A percentile compares a stretch with the other conserved stretches of the same genome.
Evolutionary conservation across 2,113 vertebrate species (phyloP).

Genomic region (Tapirus terrestris): DNA sequence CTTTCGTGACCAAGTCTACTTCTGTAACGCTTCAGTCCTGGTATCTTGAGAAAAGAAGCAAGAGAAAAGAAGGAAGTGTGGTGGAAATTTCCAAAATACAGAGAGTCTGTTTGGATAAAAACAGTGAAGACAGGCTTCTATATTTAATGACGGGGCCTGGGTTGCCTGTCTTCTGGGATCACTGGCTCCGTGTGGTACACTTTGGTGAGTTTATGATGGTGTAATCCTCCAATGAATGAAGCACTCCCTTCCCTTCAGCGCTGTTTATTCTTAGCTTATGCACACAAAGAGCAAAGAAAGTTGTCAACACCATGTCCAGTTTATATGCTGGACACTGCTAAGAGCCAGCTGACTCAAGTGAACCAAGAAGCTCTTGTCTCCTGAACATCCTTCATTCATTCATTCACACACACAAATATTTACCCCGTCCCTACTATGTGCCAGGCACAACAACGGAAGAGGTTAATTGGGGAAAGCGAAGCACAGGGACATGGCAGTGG

Average conservation of each 20-base stretch:
- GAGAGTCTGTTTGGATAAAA: constrained; percentile 80
- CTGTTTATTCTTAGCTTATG: constrained; percentile 80
- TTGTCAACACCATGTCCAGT: constrained; percentile 70
- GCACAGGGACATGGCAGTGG: not conserved
- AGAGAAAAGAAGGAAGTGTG: constrained; percentile 83
- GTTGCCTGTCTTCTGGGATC: constrained; percentile 75
- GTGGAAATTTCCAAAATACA: constrained; percentile 87
- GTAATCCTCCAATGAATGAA: constrained; percentile 61
- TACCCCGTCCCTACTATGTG: constrained; percentile 79
- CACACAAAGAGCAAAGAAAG: constrained; percentile 69
- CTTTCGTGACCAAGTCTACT: constrained; percentile 7
- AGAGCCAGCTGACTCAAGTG: constrained; percentile 50
- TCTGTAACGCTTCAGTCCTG: not conserved
- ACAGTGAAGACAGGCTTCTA: constrained; percentile 82
- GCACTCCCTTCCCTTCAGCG: constrained; percentile 55
- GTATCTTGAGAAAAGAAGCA: constrained; percentile 77
- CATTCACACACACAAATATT: constrained; percentile 73
- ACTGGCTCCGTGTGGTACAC: constrained; percentile 74
- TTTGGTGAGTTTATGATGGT: constrained; percentile 61
- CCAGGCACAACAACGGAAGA: constrained; percentile 76
- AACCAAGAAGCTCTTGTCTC: constrained; percentile 60
- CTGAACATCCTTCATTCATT: constrained; percentile 46
- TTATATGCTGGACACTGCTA: constrained; percentile 55
- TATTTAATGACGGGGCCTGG: constrained; percentile 81
- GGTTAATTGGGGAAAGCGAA: constrained; percentile 67